These are phyloP conservation scores for Luidia sarsii DNA, from an alignment of 53 echinoderm and acorn worm genomes.

Conservation along the genomic window DNA sequence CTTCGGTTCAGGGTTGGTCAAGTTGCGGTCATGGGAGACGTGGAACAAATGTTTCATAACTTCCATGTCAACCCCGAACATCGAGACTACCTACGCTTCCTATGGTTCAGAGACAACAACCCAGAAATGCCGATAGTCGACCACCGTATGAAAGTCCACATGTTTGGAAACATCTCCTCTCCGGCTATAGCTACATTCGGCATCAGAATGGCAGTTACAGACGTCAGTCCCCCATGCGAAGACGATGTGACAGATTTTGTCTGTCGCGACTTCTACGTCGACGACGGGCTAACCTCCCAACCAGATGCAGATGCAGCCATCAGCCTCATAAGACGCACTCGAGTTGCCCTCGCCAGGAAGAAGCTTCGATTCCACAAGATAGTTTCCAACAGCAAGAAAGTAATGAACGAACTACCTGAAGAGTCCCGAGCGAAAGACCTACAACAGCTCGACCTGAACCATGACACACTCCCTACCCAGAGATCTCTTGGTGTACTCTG, in stretches of 20 bases:
- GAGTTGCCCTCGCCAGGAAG: slow-evolving; percentile 19
- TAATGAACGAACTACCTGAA: slow-evolving; percentile 30
- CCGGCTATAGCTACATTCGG: slow-evolving; percentile 69
- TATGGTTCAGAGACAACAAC: slow-evolving; percentile 63
- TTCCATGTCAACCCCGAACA: slow-evolving; percentile 65
- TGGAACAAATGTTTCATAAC: slow-evolving; percentile 63
- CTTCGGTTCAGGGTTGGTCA: slow-evolving; percentile 54
- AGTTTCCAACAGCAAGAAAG: slow-evolving; percentile 53
- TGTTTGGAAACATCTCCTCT: slow-evolving; percentile 54
- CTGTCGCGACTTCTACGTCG: slow-evolving; percentile 68
- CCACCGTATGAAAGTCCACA: slow-evolving; percentile 42
- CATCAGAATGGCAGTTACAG: slow-evolving; percentile 51
- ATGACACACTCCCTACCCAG: not conserved
- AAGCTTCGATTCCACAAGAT: slow-evolving; percentile 70
- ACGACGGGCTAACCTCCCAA: slow-evolving; percentile 52
- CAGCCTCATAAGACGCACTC: slow-evolving; percentile 13
- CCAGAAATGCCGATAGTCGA: slow-evolving; percentile 13
- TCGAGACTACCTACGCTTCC: slow-evolving; percentile 52
- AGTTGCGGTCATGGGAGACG: slow-evolving; percentile 65
- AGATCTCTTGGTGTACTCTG: slow-evolving; percentile 50
- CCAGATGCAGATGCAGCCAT: not conserved
- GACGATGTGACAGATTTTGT: slow-evolving; percentile 2
- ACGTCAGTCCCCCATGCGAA: too few species aligned
- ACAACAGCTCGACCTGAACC: slow-evolving; percentile 30
- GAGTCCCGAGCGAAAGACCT: slow-evolving; percentile 42